Evolutionary conservation across 2,797 vertebrate species (phyloP), one percentile per base, ranked within the genome.

Genomic region (Gambusia yucatana): DNA sequence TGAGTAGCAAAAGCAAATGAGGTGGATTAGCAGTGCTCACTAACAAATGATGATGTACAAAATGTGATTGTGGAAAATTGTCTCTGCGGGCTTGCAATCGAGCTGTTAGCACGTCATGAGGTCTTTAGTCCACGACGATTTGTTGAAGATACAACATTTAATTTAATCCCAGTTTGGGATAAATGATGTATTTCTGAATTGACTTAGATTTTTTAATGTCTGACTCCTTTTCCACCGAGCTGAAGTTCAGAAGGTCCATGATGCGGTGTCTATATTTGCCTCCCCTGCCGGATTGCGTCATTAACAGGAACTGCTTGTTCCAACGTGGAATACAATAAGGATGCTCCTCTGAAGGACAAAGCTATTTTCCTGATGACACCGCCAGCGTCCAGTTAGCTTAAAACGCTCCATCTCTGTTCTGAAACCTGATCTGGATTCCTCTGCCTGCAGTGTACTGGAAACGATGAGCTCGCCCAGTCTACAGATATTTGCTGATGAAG

Each of bases 331-430:
- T 85, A 82, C 78, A 84, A 91, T 82, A 77, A 85, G 76, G 91
- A 76, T 79, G 84, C 71, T 84, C 72, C 67, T 87, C 86, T 84
- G 76, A 90, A 80, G 82, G 81, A 86, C 86, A 92, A 89, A 92
- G 92, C 89, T 88, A 88, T 14, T 88, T 90, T 92, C 88, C 72
- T 77, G 74, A 67, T 90, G 91, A 92, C 89, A 89, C 91, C 91
- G 89, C 89, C 83, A 84, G 85, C 80, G 43, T 88, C 87, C 85
- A 87, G 85, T 88, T 79, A 82, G 87, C 52, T 80, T 73, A 81
- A 82, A 86, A 82, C 75, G 87, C 84, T 82, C 84, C 85, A 86
- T 84, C 82, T 43, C 87, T 80, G 82, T 81, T 61, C 59, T 61
- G 59, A 61, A 33, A 61, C n/a, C 55, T 77, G 79, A 73, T 78